Conservation (phyloP, 2,888 invertebrate species). For the Epirrita christyi region DNA sequence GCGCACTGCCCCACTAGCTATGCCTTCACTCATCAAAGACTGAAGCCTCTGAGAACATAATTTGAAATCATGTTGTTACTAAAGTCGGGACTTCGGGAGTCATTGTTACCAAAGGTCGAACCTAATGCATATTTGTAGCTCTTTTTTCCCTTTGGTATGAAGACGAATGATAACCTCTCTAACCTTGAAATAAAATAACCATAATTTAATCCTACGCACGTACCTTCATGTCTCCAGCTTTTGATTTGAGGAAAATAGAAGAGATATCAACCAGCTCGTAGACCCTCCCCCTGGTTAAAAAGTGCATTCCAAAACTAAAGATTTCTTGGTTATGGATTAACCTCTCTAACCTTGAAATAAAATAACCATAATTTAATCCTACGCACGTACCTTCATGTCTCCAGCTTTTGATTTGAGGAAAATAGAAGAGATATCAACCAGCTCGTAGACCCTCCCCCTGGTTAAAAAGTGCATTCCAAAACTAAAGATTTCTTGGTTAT, state of each 20-base stretch:
- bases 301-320: slow-evolving; percentile 44
- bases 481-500: slow-evolving; percentile 40
- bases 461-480: slow-evolving; percentile 45
- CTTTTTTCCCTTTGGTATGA: too few relatives aligned
- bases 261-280: slow-evolving; percentile 44
- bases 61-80: not conserved
- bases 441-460: slow-evolving; percentile 35
- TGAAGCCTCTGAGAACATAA: slow-evolving; percentile 47
- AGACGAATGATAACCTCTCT: too few relatives aligned
- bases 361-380: too few relatives aligned
- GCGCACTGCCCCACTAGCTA: slow-evolving; percentile 57
- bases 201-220: not conserved
- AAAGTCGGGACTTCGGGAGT: too few relatives aligned
- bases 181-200: too few relatives aligned
- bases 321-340: slow-evolving; percentile 40
- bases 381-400: slow-evolving; percentile 39
- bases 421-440: slow-evolving; percentile 45
- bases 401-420: slow-evolving; percentile 30
- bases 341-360: too few relatives aligned
- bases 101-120: too few relatives aligned
- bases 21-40: slow-evolving; percentile 54
- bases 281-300: slow-evolving; percentile 33
- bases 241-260: slow-evolving; percentile 36
- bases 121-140: too few relatives aligned
- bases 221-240: slow-evolving; percentile 40